Base-by-base conservation (phyloP, 2,888 invertebrate genomes). In the Bombylius major region DNA sequence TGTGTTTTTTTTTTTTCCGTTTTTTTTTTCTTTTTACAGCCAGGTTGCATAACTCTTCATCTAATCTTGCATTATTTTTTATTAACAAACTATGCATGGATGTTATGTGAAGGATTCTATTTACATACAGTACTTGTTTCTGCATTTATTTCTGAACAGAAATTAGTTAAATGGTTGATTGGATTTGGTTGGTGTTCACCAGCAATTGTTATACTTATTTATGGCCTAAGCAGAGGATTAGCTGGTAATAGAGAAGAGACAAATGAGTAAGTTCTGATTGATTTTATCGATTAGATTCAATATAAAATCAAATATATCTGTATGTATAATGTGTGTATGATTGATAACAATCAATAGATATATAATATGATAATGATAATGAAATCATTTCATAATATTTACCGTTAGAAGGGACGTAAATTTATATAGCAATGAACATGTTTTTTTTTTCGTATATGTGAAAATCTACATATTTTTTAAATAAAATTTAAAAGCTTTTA, bases 31-130 rank as follows among this genome's bases (percentile, higher is more conserved):
- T 11, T 13, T 34, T 55, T 57, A 48, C 81, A 93, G 82, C 72
- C 80, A 13, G 84, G 86, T 78, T 96, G 96, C 72, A 86, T 88
- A 63, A 76, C 81, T 54, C 78, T 95, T 51, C 89, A 93, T 76
- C 83, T 89, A 39, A 71, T 87, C 51, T 81, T 91, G 53, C 90
- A 92, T 75, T 93, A 91, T 74, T 91, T 90, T 67, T 80, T 95
- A 63, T 80, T 94, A 58, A 89, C 90, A 66, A 95, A 90, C 76
- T 96, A 95, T 76, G 86, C 91, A 63, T 96, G 96, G 96, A 96
- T 95, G 94, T 80, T 96, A 67, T 92, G 92, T 76, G 94, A 94
- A 75, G 94, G 94, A 0, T 82, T 94, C 62, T 95, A 95, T 75
- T 80, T 96, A 62, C 95, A 95, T 76, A 95, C 95, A 0, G 83